These are phyloP conservation scores for Gasterosteus nipponicus DNA, from an alignment of 2,113 vertebrate genomes.

Conservation along the genomic window DNA sequence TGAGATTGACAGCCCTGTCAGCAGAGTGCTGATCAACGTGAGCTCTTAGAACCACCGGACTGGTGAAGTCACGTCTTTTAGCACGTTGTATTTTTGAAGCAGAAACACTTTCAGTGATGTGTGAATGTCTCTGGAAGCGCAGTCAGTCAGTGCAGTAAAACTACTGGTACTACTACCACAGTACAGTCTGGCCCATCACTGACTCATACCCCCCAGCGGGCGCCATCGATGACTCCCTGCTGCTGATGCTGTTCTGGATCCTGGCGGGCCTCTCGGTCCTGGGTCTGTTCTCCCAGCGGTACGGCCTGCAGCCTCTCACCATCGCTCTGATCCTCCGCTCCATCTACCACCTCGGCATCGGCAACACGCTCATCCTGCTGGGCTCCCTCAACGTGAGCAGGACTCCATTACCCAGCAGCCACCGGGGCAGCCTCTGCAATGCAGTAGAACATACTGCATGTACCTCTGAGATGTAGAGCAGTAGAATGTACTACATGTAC, in stretches of 20 bases:
- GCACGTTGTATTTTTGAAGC: no score
- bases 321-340: conserved; percentile 90
- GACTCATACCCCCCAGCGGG: conserved; percentile 65
- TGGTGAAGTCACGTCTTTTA: no score
- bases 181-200: neutral
- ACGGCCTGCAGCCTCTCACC: conserved; percentile 90
- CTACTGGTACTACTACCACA: no score
- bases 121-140: no score
- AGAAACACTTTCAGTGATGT: no score
- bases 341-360: conserved; percentile 95
- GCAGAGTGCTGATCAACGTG: no score
- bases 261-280: conserved; percentile 90
- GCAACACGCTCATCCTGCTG: conserved; percentile 91
- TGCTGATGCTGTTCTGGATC: conserved; percentile 92
- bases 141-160: no score
- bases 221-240: conserved; percentile 88
- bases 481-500: neutral
- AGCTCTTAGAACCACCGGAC: no score
- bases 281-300: conserved; percentile 89
- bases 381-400: conserved; percentile 82
- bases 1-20: no score
- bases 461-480: no score
- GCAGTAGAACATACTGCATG: neutral
- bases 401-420: conserved; percentile 10
- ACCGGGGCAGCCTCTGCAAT: neutral